These are phyloP conservation scores for Poeciliopsis presidionis DNA, from an alignment of 2,797 vertebrate species.

Conservation along the genomic window DNA sequence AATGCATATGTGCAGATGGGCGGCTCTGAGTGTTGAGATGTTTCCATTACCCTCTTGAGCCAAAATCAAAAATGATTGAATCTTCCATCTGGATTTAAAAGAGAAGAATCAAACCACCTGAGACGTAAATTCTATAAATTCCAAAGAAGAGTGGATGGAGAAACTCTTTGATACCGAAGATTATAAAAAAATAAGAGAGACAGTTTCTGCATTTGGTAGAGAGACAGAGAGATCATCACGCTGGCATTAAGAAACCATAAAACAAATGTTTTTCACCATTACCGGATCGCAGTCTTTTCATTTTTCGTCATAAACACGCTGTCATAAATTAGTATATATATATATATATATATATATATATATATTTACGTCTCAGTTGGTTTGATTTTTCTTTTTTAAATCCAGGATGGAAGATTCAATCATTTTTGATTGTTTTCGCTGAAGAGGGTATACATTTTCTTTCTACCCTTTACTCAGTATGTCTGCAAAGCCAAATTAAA, in stretches of 20 bases:
- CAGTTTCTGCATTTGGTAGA: constrained; percentile 4
- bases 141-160: neutral
- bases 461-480: constrained; percentile 38
- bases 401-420: neutral
- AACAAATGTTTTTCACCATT: neutral
- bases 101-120: neutral
- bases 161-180: neutral
- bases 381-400: neutral
- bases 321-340: constrained; percentile 31
- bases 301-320: constrained; percentile 25
- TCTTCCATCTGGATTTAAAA: neutral
- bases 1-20: neutral
- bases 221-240: constrained; percentile 9
- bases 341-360: no score
- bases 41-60: neutral
- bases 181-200: neutral
- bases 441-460: neutral
- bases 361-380: neutral
- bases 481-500: constrained; percentile 31
- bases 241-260: constrained; percentile 21
- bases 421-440: neutral
- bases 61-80: neutral
- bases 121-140: neutral
- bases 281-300: neutral
- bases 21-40: neutral